Base-by-base conservation (phyloP, 1,140 invertebrate species). In the Neodiprion lecontei region DNA sequence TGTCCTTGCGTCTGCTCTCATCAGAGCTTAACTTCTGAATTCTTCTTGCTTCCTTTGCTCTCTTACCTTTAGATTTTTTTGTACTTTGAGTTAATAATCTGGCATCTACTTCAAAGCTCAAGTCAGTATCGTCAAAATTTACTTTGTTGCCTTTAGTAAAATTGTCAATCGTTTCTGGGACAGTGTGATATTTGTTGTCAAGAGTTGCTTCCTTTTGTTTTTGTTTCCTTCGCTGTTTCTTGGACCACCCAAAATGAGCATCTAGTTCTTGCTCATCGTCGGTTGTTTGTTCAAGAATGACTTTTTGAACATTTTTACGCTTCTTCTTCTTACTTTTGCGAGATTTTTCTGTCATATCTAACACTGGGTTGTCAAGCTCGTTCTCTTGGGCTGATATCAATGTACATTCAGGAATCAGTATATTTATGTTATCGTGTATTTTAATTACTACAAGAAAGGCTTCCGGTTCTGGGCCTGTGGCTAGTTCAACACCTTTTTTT, bases 191-290 rank as follows among this genome's bases (percentile, higher is more conserved):
- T 76, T 86, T 78, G 74, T 86, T 80, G 73, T 79, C 84, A 23
- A 84, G 75, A 0, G 81, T 67, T n/a, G 78, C 75, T 23, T 81
- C 80, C 11, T 72, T 74, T 12, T 84, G 82, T n/a, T 83, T 81
- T 69, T 84, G 84, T 23, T 89, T 89, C 70, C 87, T 90, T 7
- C 88, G 85, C 76, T 90, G 89, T 77, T 89, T 90, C 72, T 89
- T 90, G 9, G 88, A 89, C 14, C 86, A 72, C 12, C 85, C 86
- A 74, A 86, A 77, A 65, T 85, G 78, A 8, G 86, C 73, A 77
- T 85, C 81, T 48, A 85, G 82, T 47, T 84, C 72, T 68, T 87
- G 83, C 17, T 87, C 81, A 47, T 86, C 84, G 21, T 84, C 82
- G 10, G 79, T 85, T 9, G 82, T 75, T 9, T 81, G 72, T 47